Evolutionary conservation across 2,888 invertebrate genomes (phyloP), one percentile per base, ranked within the genome.

Genomic region (Torymus tubicola): DNA sequence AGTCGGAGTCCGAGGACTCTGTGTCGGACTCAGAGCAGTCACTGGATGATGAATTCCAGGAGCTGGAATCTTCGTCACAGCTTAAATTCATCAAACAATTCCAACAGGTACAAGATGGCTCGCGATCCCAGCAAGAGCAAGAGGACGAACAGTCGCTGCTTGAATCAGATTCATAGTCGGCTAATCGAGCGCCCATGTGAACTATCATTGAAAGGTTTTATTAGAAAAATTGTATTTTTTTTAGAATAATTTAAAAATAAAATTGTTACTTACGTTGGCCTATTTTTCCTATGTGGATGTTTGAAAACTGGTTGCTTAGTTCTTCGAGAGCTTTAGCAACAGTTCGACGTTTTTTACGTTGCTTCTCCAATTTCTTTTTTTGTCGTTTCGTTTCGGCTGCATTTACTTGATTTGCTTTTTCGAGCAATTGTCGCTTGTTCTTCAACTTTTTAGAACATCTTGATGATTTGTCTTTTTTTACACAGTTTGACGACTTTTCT

Each of bases 241-340:
- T 42, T 42, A 42, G n/a, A 42, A 42, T 8, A 42, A 8, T 42
- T 42, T 0, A 21, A 21, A 21, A 42, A 42, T n/a, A 1, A 8
- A 42, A 42, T 42, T 42, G 42, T 1, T 73, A 57, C 18, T 73
- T 57, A 73, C 73, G 10, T 55, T 55, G 13, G 1, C 21, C 55
- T 11, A 60, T 21, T 5, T 50, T 70, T 70, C 60, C 55, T 53
- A 42, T 42, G 3, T 64, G 42, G 14, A 57, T 3, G 10, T 55
- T 63, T 13, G 58, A 14, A 21, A 58, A 67, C 10, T 74, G 24
- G 4, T 52, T n/a, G 16, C 57, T 67, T 52, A 74, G 65, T 67
- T 67, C 2, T 52, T 50, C 24, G 2, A 74, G 0, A 13, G 74
- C 74, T 50, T 74, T 74, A n/a, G 24, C 65, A 42, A 74, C 58